phyloP scores from a whole-genome alignment of 2,113 vertebrate genomes.

The Junco hyemalis region DNA sequence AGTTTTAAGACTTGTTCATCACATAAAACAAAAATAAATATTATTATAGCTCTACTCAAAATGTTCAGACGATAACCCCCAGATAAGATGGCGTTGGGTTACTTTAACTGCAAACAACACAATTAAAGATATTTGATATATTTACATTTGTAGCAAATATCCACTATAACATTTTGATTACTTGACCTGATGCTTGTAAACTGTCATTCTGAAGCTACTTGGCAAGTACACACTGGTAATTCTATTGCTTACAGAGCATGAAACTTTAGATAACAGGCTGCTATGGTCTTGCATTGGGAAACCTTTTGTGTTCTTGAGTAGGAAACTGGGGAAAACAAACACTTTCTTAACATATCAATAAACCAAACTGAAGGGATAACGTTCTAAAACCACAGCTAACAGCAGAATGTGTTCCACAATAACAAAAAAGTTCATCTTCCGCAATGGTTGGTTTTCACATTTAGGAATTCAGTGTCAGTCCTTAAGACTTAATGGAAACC shows the following conservation, averaged over 20 bases:
- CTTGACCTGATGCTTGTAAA: slow-evolving; percentile 67
- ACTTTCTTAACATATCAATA: not conserved
- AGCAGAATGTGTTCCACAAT: not conserved
- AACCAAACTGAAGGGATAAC: not conserved
- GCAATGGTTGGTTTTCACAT: not conserved
- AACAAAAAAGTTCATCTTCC: not conserved
- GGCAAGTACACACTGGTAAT: not conserved
- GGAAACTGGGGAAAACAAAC: not conserved
- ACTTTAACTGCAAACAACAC: slow-evolving; percentile 66
- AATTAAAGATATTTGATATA: slow-evolving; percentile 66
- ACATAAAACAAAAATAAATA: slow-evolving; percentile 70
- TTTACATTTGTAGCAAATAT: slow-evolving; percentile 62
- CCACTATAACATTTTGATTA: slow-evolving; percentile 57
- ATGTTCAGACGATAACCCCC: slow-evolving; percentile 29
- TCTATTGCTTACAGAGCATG: not conserved
- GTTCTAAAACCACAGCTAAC: not conserved
- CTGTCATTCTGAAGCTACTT: slow-evolving; percentile 58
- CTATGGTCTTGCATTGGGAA: not conserved
- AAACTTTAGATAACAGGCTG: not conserved
- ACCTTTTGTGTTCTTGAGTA: not conserved
- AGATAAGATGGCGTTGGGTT: slow-evolving; percentile 42
- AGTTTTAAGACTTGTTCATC: slow-evolving; percentile 72
- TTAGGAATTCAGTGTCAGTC: not conserved
- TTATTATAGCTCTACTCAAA: slow-evolving; percentile 64
- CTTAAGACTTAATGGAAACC: not conserved